Evolutionary conservation across 2,113 vertebrate species (phyloP).

Genomic region (Mobula birostris): DNA sequence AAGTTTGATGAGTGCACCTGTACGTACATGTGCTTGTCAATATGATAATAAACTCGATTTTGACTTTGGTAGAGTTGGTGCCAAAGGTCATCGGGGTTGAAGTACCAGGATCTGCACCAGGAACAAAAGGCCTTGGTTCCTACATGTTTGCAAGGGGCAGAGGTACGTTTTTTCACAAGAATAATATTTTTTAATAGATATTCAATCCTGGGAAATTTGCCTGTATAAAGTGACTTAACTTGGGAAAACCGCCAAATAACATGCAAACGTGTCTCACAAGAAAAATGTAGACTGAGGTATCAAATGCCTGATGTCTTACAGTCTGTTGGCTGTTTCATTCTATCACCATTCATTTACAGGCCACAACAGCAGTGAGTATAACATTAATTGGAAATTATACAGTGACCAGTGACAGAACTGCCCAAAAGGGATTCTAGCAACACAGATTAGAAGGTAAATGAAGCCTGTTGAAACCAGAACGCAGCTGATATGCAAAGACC

Average conservation of each 20-base stretch:
- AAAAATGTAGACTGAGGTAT: neutral
- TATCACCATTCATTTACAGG: neutral
- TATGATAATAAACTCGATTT: neutral
- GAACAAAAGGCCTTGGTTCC: neutral
- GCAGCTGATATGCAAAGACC: neutral
- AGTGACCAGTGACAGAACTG: constrained; percentile 6
- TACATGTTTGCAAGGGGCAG: neutral
- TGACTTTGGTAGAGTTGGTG: neutral
- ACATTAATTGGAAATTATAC: neutral
- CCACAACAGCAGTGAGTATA: neutral
- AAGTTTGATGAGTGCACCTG: no score
- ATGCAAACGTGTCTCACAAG: neutral
- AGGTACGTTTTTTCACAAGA: neutral
- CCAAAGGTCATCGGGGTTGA: neutral
- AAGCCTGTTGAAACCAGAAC: neutral
- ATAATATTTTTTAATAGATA: neutral
- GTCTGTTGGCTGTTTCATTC: neutral
- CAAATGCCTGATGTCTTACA: neutral
- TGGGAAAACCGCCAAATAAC: neutral
- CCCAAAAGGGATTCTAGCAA: neutral
- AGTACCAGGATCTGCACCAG: neutral
- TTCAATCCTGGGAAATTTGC: neutral
- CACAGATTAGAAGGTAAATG: neutral
- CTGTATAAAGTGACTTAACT: no score
- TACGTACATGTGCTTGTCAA: no score